These are phyloP conservation scores for Merluccius polli DNA, from an alignment of 2,797 vertebrate genomes.

Conservation along the genomic window DNA sequence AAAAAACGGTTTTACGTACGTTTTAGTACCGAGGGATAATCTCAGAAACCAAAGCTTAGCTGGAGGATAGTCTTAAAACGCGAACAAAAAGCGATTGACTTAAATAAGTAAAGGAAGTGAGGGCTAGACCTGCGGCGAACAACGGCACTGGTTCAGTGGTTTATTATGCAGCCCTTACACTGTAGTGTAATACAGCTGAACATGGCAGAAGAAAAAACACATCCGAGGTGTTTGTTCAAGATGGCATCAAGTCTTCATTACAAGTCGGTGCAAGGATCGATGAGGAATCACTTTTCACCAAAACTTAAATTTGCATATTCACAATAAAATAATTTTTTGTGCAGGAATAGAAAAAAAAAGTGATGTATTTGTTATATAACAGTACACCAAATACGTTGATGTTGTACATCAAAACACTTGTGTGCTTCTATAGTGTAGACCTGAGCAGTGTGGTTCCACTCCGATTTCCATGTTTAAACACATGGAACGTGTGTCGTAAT, in stretches of 20 bases:
- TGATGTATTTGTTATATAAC: neutral
- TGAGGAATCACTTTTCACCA: neutral
- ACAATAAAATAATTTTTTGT: neutral
- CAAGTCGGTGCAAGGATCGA: neutral
- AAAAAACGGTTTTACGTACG: neutral
- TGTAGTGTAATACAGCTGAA: conserved; percentile 38
- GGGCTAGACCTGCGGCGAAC: conserved; percentile 7
- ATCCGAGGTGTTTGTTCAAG: neutral
- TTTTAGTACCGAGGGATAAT: neutral
- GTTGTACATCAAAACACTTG: too few relatives aligned
- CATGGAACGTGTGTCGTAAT: too few relatives aligned
- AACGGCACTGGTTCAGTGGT: conserved; percentile 22
- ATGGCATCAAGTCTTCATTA: neutral
- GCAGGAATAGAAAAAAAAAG: neutral
- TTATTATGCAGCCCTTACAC: conserved; percentile 12
- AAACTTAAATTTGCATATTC: neutral
- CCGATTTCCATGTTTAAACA: too few relatives aligned
- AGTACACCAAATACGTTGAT: too few relatives aligned
- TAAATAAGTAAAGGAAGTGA: neutral
- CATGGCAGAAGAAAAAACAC: conserved; percentile 21
- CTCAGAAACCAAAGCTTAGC: neutral
- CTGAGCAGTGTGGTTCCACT: too few relatives aligned
- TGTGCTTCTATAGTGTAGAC: too few relatives aligned
- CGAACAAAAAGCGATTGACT: neutral
- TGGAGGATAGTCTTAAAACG: neutral